Evolutionary conservation across 2,888 invertebrate genomes (phyloP), one percentile per base, ranked within the genome.

Genomic region (Epinotia brunnichana): DNA sequence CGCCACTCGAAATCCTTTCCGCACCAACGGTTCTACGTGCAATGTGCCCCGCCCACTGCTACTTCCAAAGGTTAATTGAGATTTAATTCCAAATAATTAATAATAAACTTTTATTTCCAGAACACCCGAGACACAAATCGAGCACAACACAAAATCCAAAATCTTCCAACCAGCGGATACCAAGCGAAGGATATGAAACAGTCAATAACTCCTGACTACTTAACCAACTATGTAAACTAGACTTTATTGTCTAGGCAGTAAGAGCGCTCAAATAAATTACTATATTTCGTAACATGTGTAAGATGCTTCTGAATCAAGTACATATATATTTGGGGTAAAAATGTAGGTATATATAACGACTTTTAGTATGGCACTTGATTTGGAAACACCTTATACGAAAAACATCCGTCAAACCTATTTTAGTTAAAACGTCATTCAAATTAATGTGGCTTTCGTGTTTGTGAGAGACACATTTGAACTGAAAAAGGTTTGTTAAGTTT

Each of bases 61-160:
- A n/a, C n/a, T n/a, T n/a, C n/a, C n/a, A n/a, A n/a, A n/a, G n/a
- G n/a, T n/a, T n/a, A n/a, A n/a, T n/a, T n/a, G n/a, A n/a, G n/a
- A n/a, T 29, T 5, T 29, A 1, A 29, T 29, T 7, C 29, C 2
- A 44, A 13, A 44, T 44, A 15, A 15, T 15, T 44, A 44, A 3
- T 5, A 44, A 1, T 41, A 11, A 41, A 11, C 24, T 15, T 39
- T 59, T 59, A 39, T 39, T 59, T 39, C 35, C 59, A 59, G 59
- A 5, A 11, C 35, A 29, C 35, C 62, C 5, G n/a, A 48, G 7
- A 21, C 48, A 48, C 41, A 41, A 24, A 19, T 4, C 15, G 24
- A 61, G 24, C 61, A 29, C 48, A 17, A 51, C 48, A 62, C 59
- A 39, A n/a, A 48, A 48, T 29, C 62, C 48, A 17, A n/a, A 29